A percentile compares a stretch with the other conserved stretches of the same genome.
phyloP scores from a whole-genome alignment of 2,797 vertebrate genomes.

The Synaphobranchus kaupii region DNA sequence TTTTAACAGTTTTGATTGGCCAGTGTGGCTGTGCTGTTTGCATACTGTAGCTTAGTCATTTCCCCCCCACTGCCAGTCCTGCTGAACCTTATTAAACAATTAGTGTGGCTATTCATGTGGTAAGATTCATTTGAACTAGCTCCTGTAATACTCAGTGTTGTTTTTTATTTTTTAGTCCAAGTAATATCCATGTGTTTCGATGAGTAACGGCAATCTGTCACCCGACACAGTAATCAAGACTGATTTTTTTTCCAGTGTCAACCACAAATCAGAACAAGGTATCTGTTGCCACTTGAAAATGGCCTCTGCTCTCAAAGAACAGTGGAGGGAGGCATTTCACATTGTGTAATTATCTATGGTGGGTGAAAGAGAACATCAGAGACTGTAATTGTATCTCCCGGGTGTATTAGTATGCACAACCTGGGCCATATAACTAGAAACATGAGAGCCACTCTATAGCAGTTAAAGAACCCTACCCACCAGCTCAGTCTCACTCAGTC shows the following conservation, averaged over 20 bases:
- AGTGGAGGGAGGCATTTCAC: neutral
- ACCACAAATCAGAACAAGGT: neutral
- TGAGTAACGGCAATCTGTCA: conserved; percentile 13
- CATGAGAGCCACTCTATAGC: conserved; percentile 12
- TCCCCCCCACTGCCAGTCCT: neutral
- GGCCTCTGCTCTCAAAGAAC: neutral
- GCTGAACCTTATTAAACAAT: neutral
- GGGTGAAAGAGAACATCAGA: neutral
- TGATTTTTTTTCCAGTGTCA: neutral
- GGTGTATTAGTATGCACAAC: conserved; percentile 9
- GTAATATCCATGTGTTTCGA: neutral
- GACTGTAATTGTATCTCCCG: conserved; percentile 24
- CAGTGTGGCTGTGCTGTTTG: conserved; percentile 88
- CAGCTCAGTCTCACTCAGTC: neutral
- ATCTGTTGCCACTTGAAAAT: conserved; percentile 5
- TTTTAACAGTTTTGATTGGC: conserved; percentile 88
- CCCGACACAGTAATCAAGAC: conserved; percentile 7
- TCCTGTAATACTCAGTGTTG: neutral
- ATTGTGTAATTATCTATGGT: conserved; percentile 13
- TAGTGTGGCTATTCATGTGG: neutral
- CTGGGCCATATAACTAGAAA: conserved; percentile 17
- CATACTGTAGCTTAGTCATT: neutral
- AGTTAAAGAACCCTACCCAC: conserved; percentile 17
- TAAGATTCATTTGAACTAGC: neutral
- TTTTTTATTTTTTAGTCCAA: neutral